Evolutionary conservation across 2,888 invertebrate genomes (phyloP).

Genomic region (Eustalomyia histrio): DNA sequence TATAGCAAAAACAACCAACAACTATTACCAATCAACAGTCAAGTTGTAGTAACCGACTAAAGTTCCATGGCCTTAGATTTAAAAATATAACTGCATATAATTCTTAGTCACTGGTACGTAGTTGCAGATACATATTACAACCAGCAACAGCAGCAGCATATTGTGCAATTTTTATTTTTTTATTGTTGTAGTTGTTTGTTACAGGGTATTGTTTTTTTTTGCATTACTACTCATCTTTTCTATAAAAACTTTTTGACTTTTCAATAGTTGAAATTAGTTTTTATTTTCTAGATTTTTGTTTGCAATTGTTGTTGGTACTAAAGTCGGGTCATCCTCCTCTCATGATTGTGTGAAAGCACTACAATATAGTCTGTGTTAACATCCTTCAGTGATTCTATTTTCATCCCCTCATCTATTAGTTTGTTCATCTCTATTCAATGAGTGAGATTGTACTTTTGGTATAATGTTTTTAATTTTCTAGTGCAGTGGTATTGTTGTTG

Average conservation of each 20-base stretch:
- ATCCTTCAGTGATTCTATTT: slow-evolving; percentile 7
- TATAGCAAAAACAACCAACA: slow-evolving; percentile 16
- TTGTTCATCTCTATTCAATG: background rate
- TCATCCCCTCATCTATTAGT: background rate
- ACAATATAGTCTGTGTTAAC: slow-evolving; percentile 31
- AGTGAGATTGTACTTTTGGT: slow-evolving; percentile 18
- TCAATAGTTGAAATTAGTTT: slow-evolving; percentile 65
- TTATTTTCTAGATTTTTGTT: slow-evolving; percentile 47
- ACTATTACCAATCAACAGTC: slow-evolving; percentile 48
- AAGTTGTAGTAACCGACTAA: slow-evolving; percentile 34
- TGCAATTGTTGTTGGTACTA: slow-evolving; percentile 26
- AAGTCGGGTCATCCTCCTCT: slow-evolving; percentile 52
- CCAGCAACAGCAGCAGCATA: slow-evolving; percentile 40
- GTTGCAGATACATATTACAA: slow-evolving; percentile 29
- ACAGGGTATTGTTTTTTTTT: slow-evolving; percentile 29
- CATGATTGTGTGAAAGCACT: slow-evolving; percentile 11
- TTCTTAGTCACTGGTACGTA: background rate
- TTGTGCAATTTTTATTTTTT: slow-evolving; percentile 25
- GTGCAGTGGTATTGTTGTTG: slow-evolving; percentile 47
- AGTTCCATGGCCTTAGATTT: slow-evolving; percentile 54
- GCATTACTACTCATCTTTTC: slow-evolving; percentile 30
- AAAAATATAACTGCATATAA: background rate
- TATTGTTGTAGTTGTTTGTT: slow-evolving; percentile 9
- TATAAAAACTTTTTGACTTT: slow-evolving; percentile 66
- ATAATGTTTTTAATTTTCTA: slow-evolving; percentile 33